Evolutionary conservation across 2,888 invertebrate species (phyloP).

Genomic region (Hyles lineata): DNA sequence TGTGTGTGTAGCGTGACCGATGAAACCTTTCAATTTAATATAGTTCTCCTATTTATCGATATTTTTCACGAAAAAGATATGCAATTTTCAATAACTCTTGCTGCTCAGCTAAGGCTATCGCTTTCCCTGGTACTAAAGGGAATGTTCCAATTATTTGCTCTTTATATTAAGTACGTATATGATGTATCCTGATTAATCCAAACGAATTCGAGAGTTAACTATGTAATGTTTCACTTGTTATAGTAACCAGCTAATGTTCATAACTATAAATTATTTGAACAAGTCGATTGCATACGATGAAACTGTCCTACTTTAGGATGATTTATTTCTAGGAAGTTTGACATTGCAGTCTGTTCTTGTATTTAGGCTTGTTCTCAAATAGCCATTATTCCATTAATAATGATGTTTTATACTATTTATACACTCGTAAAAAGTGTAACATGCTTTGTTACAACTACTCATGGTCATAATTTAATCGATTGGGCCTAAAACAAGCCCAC

Average conservation of each 20-base stretch:
- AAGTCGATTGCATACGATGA: background rate
- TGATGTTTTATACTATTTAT: too few relatives aligned
- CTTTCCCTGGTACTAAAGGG: too few relatives aligned
- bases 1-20: background rate
- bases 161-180: too few relatives aligned
- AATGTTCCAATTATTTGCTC: too few relatives aligned
- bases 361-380: background rate
- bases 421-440: too few relatives aligned
- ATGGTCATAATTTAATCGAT: too few relatives aligned
- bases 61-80: background rate
- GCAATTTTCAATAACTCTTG: background rate
- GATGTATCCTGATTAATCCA: too few relatives aligned
- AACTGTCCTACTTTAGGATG: background rate
- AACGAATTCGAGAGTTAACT: background rate
- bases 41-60: background rate
- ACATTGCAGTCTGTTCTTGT: background rate
- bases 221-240: background rate
- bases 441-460: too few relatives aligned
- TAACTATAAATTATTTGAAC: background rate
- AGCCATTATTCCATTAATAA: too few relatives aligned
- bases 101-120: too few relatives aligned
- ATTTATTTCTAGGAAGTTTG: background rate
- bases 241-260: background rate
- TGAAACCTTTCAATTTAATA: background rate
- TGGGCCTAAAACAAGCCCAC: too few relatives aligned